These are phyloP conservation scores for Pica pica DNA, from an alignment of 2,113 vertebrate genomes.

Conservation along the genomic window DNA sequence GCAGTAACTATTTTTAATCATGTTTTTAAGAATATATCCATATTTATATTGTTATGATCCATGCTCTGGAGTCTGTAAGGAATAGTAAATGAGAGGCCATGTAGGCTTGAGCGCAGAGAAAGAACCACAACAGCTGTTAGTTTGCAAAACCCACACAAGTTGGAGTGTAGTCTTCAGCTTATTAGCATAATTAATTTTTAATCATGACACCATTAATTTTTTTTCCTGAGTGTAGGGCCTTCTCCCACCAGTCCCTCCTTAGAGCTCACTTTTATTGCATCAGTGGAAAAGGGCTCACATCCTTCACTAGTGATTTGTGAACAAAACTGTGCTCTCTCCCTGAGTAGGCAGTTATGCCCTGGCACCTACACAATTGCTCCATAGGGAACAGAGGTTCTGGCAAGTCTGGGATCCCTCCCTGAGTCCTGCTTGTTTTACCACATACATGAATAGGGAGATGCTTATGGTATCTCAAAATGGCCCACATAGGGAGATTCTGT, in stretches of 20 bases:
- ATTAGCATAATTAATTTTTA: constrained; percentile 58
- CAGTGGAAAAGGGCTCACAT: background rate
- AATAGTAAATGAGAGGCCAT: constrained; percentile 40
- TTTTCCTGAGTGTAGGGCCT: background rate
- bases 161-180: background rate
- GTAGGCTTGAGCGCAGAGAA: background rate
- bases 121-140: constrained; percentile 29
- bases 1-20: constrained; percentile 52
- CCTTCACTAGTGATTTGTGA: background rate
- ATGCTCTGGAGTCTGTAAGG: constrained; percentile 12
- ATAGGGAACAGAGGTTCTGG: background rate
- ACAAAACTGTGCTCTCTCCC: background rate
- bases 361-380: background rate
- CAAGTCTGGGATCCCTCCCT: background rate
- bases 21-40: constrained; percentile 43
- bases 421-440: background rate
- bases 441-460: background rate
- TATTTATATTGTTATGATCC: constrained; percentile 56
- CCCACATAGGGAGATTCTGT: background rate
- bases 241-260: background rate
- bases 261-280: background rate
- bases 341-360: background rate
- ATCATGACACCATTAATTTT: constrained; percentile 26
- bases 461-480: background rate
- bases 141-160: background rate